A percentile compares a stretch with the other conserved stretches of the same genome.
Evolutionary conservation across 1,140 invertebrate genomes (phyloP).

Genomic region (Delia radicum): DNA sequence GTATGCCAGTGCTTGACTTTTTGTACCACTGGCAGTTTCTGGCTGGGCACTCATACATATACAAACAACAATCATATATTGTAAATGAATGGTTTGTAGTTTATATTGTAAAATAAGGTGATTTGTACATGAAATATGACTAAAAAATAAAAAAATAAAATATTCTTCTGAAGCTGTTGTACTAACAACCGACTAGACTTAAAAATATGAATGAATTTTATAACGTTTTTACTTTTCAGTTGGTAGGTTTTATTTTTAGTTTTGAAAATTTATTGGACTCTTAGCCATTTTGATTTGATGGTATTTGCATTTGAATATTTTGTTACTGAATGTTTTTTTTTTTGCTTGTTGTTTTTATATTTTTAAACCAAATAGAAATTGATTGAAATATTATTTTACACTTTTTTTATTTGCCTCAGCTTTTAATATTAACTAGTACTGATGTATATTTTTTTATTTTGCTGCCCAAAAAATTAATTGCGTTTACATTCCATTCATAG

Average conservation of each 20-base stretch:
- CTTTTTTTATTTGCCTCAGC: neutral
- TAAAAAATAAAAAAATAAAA: too few species aligned
- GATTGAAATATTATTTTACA: neutral
- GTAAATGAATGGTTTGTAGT: too few species aligned
- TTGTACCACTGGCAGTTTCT: too few species aligned
- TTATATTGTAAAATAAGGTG: too few species aligned
- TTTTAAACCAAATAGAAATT: neutral
- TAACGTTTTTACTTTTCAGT: too few species aligned
- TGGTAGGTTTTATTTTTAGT: neutral
- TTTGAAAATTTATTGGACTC: neutral
- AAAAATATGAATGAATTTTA: too few species aligned
- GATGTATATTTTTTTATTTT: too few species aligned
- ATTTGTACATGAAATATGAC: too few species aligned
- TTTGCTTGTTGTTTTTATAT: neutral
- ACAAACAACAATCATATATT: too few species aligned
- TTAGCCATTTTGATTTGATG: neutral
- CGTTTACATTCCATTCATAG: neutral
- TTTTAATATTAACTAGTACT: neutral
- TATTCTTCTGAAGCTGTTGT: neutral
- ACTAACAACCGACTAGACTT: too few species aligned
- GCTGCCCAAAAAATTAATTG: neutral
- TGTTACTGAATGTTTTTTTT: neutral
- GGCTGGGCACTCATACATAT: too few species aligned
- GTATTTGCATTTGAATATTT: neutral
- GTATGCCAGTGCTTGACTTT: too few species aligned